Evolutionary conservation across 2,797 vertebrate species (phyloP).

Genomic region (Gorsachius magnificus): DNA sequence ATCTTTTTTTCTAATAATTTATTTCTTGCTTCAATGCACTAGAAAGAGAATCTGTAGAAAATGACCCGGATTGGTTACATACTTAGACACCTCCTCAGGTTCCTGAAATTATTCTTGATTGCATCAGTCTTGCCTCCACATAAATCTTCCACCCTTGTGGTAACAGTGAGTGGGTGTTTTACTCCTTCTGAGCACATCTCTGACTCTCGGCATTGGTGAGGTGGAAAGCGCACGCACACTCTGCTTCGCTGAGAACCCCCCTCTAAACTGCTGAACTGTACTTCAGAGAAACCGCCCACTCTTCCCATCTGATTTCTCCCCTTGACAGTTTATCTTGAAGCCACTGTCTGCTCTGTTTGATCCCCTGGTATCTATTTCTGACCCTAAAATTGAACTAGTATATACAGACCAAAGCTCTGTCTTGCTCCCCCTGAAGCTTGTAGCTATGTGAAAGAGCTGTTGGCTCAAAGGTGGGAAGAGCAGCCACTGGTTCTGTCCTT

Average conservation of each 20-base stretch:
- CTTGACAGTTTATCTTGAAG: neutral
- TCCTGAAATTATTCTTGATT: neutral
- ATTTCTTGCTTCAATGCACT: neutral
- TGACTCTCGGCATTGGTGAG: fast-evolving
- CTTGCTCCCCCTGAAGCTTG: neutral
- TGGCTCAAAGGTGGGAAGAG: neutral
- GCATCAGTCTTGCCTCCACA: neutral
- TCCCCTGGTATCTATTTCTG: neutral
- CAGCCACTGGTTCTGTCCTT: neutral
- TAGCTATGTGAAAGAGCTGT: neutral
- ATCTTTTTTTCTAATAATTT: neutral
- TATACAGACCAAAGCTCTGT: neutral
- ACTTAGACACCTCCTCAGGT: neutral
- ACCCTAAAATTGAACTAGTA: neutral
- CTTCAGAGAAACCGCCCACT: neutral
- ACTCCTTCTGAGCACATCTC: neutral
- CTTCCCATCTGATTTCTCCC: neutral
- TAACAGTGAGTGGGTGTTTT: neutral
- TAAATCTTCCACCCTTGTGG: neutral
- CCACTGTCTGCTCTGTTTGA: neutral
- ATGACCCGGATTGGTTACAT: neutral
- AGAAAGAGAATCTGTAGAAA: neutral
- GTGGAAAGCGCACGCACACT: fast-evolving
- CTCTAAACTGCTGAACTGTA: neutral
- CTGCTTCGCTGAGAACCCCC: neutral